Conservation (phyloP, 2,113 vertebrate genomes). For the Thalassarche chlororhynchos region DNA sequence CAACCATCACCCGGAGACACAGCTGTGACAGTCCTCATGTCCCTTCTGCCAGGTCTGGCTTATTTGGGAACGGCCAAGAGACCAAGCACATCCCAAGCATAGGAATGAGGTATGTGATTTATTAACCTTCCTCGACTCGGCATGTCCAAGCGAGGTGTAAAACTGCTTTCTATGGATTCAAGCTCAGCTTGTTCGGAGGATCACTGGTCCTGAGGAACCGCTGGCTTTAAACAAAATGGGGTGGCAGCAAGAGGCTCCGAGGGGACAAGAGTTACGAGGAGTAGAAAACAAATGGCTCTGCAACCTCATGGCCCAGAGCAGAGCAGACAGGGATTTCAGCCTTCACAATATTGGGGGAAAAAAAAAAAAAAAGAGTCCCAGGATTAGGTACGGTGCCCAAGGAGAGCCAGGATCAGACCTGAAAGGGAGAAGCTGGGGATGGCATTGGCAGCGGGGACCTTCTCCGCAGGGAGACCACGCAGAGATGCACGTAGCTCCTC, state of each 20-base stretch:
- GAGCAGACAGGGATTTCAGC: background rate
- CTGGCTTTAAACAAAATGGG: background rate
- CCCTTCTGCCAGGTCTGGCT: background rate
- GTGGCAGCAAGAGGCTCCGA: background rate
- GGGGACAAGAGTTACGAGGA: background rate
- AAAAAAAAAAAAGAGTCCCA: background rate
- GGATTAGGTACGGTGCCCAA: rapidly evolving
- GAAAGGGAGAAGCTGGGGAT: background rate
- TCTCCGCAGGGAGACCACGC: rapidly evolving
- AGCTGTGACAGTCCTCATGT: rapidly evolving
- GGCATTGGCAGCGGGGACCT: background rate
- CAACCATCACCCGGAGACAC: background rate
- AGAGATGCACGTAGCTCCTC: background rate
- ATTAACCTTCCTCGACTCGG: background rate
- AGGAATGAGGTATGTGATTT: slow-evolving; percentile 1
- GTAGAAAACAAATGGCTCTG: background rate
- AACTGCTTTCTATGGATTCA: background rate
- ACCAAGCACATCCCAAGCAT: rapidly evolving
- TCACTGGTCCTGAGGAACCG: background rate
- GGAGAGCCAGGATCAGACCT: background rate
- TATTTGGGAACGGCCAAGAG: rapidly evolving
- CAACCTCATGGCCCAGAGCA: background rate
- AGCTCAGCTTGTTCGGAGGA: background rate
- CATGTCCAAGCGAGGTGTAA: rapidly evolving
- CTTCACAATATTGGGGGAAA: background rate